A percentile compares a stretch with the other conserved stretches of the same genome.
These are phyloP conservation scores for Montipora capitata DNA, from an alignment of 92 coral and sea anemone species.

Conservation along the genomic window DNA sequence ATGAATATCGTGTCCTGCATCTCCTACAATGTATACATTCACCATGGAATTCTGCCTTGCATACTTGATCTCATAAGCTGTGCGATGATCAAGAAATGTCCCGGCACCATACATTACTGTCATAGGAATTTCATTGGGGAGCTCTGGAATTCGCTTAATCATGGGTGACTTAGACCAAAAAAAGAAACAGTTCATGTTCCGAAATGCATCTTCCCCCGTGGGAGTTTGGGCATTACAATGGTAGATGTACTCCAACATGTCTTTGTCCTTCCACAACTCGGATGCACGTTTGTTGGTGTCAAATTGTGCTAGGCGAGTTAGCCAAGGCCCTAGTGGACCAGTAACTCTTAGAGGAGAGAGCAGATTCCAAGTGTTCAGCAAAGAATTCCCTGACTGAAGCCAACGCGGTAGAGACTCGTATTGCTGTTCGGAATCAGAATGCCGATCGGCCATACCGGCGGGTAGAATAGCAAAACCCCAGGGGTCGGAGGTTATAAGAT, in stretches of 20 bases:
- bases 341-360: conserved; percentile 78
- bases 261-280: conserved; percentile 84
- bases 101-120: conserved; percentile 92
- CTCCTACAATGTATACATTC: conserved; percentile 84
- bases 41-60: conserved; percentile 87
- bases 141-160: conserved; percentile 86
- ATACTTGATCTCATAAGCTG: conserved; percentile 97
- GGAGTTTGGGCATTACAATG: conserved; percentile 94
- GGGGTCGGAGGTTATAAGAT: conserved; percentile 91
- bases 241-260: conserved; percentile 86
- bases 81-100: conserved; percentile 93
- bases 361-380: conserved; percentile 81
- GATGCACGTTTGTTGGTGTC: conserved; percentile 86
- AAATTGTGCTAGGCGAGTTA: conserved; percentile 71
- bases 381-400: conserved; percentile 82
- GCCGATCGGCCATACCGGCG: conserved; percentile 91
- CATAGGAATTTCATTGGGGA: conserved; percentile 76
- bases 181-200: conserved; percentile 87
- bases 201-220: conserved; percentile 94
- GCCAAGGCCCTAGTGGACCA: conserved; percentile 93
- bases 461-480: conserved; percentile 99
- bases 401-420: conserved; percentile 83
- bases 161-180: conserved; percentile 96
- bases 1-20: conserved; percentile 93
- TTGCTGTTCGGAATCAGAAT: conserved; percentile 76